Evolutionary conservation across 2,113 vertebrate species (phyloP), one percentile per base, ranked within the genome.

Genomic region (Lynx canadensis): DNA sequence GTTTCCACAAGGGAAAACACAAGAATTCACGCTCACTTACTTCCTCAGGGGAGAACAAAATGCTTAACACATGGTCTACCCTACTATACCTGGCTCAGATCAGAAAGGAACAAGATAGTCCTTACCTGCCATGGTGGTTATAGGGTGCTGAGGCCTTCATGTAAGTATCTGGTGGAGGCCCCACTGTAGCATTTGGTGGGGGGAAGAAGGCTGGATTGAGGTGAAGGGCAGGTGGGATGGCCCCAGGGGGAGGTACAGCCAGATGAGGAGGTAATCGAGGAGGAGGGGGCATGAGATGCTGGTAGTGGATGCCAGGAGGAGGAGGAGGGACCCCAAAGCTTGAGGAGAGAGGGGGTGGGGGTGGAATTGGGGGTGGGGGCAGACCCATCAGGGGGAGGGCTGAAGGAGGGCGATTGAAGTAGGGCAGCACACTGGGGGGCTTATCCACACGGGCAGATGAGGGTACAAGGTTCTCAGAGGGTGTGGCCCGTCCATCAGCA

Each of bases 131-230:
- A 86, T 99, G 99, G 79, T 99, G 99, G 98, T 98, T 99, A 98
- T 99, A 99, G 66, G 98, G 96, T 55, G 98, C 98, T 93, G 99
- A 98, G 89, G 99, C 97, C 95, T 99, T 99, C 99, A 99, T 85
- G 91, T 99, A 98, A 96, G 98, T 71, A 91, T 99, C 98, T 0
- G 98, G 99, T 7, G 99, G 99, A 63, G 99, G 99, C 55, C 98
- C 98, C 97, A 99, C 97, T 23, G 98, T 93, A 0, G 99, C 83
- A 48, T 98, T 98, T 97, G 99, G 99, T 1, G 99, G 98, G 19
- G 98, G 99, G 98, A 99, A 99, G 98, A 99, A 99, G 82, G 99
- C 99, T 1, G 99, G 99, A 92, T 99, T 99, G 97, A 99, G 98
- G 98, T 99, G 99, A 57, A 99, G 98, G 93, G 99, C 99, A 0